These are phyloP conservation scores for Tympanoctomys barrerae DNA, from an alignment of 2,797 vertebrate species.

Conservation along the genomic window DNA sequence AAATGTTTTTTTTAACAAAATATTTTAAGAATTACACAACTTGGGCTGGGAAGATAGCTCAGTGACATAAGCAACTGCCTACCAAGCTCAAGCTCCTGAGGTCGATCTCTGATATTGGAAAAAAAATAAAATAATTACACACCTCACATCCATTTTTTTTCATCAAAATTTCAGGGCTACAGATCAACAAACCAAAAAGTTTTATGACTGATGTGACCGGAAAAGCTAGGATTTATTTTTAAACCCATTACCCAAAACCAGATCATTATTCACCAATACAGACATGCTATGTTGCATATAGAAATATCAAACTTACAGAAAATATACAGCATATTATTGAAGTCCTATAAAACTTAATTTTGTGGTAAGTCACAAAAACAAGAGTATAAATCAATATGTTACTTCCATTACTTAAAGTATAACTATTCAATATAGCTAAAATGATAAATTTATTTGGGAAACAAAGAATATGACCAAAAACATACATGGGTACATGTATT, in stretches of 20 bases:
- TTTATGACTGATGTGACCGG: neutral
- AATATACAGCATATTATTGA: neutral
- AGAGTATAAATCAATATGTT: neutral
- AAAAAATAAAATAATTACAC: neutral
- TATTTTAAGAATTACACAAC: neutral
- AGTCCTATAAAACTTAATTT: neutral
- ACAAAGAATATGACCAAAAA: neutral
- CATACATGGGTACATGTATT: neutral
- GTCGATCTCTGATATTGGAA: too few relatives aligned
- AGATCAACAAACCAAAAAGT: neutral
- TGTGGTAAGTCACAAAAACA: slow-evolving; percentile 21
- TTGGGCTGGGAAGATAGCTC: too few relatives aligned
- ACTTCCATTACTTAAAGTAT: slow-evolving; percentile 33
- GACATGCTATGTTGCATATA: neutral
- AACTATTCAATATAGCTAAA: slow-evolving; percentile 25
- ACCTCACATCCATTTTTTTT: neutral
- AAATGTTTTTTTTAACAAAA: slow-evolving; percentile 28
- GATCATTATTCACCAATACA: neutral
- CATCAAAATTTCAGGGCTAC: neutral
- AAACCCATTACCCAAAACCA: slow-evolving; percentile 32
- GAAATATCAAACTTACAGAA: slow-evolving; percentile 1
- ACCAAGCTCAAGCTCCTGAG: too few relatives aligned
- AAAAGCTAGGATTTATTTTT: neutral
- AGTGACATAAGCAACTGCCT: too few relatives aligned
- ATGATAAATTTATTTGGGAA: slow-evolving; percentile 29